Conservation (phyloP, 2,888 invertebrate species). For the Meganola albula region DNA sequence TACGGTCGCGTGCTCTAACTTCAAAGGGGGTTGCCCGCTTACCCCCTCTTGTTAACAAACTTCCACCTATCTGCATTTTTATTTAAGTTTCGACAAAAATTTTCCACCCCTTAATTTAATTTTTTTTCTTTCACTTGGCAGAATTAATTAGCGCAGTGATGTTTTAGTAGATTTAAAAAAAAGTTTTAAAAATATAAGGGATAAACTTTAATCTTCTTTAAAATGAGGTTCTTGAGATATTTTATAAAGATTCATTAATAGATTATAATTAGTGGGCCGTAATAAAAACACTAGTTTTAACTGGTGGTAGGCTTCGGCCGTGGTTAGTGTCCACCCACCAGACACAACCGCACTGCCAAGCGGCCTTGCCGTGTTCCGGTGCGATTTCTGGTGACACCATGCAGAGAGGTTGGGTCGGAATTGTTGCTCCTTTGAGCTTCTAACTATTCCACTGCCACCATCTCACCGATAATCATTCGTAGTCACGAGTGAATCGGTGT, state of each 20-base stretch:
- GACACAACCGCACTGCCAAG: too few species aligned
- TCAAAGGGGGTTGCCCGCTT: slow-evolving; percentile 61
- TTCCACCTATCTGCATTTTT: slow-evolving; percentile 55
- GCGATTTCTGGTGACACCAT: too few species aligned
- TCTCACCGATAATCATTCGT: too few species aligned
- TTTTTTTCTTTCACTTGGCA: slow-evolving; percentile 45
- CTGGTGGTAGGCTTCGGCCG: too few species aligned
- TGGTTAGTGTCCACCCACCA: too few species aligned
- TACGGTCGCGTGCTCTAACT: slow-evolving; percentile 34
- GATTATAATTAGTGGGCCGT: too few species aligned
- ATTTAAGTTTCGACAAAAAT: slow-evolving; percentile 72
- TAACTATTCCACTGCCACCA: too few species aligned
- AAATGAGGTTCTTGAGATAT: background rate
- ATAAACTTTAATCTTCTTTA: background rate
- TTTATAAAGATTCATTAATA: background rate
- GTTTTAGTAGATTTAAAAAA: slow-evolving; percentile 17
- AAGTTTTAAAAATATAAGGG: slow-evolving; percentile 14
- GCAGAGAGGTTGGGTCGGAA: too few species aligned
- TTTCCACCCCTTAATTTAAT: slow-evolving; percentile 62
- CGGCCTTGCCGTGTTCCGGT: too few species aligned
- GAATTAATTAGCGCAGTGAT: slow-evolving; percentile 40
- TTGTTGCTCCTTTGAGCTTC: too few species aligned
- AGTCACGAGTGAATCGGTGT: too few species aligned
- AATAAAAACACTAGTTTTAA: too few species aligned
- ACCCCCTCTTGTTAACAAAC: slow-evolving; percentile 51